Percentiles rank a stretch among this genome's conserved stretches.
Conservation (phyloP, 2,113 vertebrate genomes). For the Stercorarius parasiticus region DNA sequence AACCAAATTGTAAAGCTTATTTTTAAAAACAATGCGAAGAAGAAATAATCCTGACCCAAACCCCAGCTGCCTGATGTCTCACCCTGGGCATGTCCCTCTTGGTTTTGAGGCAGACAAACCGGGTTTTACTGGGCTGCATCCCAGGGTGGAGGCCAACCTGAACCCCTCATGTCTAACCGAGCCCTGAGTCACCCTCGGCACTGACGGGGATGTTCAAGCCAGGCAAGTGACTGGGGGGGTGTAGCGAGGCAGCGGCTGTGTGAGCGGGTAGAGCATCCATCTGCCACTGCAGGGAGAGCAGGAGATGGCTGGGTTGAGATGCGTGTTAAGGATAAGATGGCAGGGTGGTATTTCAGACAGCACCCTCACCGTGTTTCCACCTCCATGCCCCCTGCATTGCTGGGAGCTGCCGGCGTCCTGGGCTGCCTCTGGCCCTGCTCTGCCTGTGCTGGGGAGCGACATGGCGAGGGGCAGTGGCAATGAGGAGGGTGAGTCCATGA, state of each 20-base stretch:
- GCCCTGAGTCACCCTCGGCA: accelerated
- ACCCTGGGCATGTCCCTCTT: not conserved
- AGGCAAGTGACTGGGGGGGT: not conserved
- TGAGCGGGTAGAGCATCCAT: not conserved
- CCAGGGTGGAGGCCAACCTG: not conserved
- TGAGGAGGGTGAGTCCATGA: too few species aligned
- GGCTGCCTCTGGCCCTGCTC: not conserved
- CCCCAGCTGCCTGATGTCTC: accelerated
- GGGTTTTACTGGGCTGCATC: not conserved
- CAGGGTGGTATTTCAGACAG: not conserved
- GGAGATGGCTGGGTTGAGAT: not conserved
- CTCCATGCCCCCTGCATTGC: accelerated
- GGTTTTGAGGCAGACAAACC: not conserved
- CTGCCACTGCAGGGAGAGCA: not conserved
- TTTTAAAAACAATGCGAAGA: not conserved
- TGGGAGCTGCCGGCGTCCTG: not conserved
- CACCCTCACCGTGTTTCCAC: not conserved
- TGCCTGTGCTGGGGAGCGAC: not conserved
- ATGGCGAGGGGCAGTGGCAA: accelerated
- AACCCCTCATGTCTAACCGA: accelerated
- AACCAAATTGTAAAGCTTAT: not conserved
- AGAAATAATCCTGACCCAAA: not conserved
- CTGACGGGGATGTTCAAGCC: not conserved
- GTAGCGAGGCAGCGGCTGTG: accelerated
- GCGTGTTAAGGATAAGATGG: not conserved